A percentile compares a stretch with the other conserved stretches of the same genome.
phyloP scores from a whole-genome alignment of 2,888 invertebrate species.

The Ctena decussata region DNA sequence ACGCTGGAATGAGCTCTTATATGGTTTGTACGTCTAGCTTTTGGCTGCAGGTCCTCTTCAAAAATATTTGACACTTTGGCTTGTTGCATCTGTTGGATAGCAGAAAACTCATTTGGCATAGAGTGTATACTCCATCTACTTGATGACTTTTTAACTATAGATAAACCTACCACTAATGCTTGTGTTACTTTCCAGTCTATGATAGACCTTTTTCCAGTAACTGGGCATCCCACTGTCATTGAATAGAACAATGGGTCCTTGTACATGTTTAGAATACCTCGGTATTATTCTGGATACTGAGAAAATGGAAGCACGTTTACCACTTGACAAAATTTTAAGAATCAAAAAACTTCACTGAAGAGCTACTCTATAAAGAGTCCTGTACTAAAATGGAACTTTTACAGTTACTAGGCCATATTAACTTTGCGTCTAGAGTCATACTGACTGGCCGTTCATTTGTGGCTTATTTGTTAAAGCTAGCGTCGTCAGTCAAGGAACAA shows the following conservation, averaged over 20 bases:
- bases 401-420: background rate
- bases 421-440: background rate
- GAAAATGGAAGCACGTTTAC: constrained; percentile 14
- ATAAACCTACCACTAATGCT: constrained; percentile 18
- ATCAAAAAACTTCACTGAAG: background rate
- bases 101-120: background rate
- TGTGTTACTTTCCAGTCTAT: background rate
- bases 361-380: background rate
- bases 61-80: background rate
- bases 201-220: constrained; percentile 30
- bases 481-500: background rate
- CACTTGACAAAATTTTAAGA: background rate
- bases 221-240: constrained; percentile 47
- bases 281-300: constrained; percentile 38
- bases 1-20: constrained; percentile 44
- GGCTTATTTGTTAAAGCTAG: background rate
- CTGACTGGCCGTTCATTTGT: background rate
- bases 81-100: background rate
- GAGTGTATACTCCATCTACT: constrained; percentile 29
- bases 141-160: constrained; percentile 52
- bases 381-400: background rate
- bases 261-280: constrained; percentile 43
- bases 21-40: constrained; percentile 23
- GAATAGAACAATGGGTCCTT: constrained; percentile 50
- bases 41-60: background rate